Conservation (phyloP, 2,888 invertebrate genomes). For the Tupiocoris notatus region DNA sequence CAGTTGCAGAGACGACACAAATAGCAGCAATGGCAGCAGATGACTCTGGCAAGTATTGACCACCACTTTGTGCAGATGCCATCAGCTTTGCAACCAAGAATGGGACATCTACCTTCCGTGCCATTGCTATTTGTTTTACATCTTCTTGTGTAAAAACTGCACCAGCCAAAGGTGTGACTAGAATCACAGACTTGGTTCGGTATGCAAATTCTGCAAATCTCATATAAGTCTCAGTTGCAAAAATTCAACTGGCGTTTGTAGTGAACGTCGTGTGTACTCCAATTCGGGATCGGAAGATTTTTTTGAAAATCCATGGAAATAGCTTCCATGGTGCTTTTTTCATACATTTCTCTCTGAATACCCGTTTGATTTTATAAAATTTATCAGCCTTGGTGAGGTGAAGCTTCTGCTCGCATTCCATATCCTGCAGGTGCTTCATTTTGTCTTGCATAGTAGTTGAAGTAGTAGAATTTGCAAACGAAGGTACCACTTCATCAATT, state of each 20-base stretch:
- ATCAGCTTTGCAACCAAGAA: not conserved
- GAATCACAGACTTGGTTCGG: not conserved
- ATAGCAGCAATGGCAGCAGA: not conserved
- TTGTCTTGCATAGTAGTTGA: no score
- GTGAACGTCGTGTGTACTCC: not conserved
- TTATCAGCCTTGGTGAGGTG: no score
- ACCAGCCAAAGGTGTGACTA: not conserved
- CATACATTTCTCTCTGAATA: no score
- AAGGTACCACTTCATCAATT: no score
- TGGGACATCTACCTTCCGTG: not conserved
- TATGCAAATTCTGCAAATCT: not conserved
- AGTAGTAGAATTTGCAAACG: no score
- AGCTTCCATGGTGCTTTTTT: no score
- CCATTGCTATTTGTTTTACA: not conserved
- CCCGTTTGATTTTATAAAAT: no score
- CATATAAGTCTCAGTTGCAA: not conserved
- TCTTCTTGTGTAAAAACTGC: slow-evolving; percentile 5
- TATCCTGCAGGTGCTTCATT: no score
- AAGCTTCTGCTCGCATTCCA: no score
- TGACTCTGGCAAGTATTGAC: not conserved
- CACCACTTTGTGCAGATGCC: slow-evolving; percentile 1
- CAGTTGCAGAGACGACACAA: not conserved
- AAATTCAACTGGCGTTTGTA: not conserved
- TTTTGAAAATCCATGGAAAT: no score
- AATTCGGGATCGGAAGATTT: no score